Evolutionary conservation across 2,888 invertebrate genomes (phyloP), one percentile per base, ranked within the genome.

Genomic region (Halictus ligatus): DNA sequence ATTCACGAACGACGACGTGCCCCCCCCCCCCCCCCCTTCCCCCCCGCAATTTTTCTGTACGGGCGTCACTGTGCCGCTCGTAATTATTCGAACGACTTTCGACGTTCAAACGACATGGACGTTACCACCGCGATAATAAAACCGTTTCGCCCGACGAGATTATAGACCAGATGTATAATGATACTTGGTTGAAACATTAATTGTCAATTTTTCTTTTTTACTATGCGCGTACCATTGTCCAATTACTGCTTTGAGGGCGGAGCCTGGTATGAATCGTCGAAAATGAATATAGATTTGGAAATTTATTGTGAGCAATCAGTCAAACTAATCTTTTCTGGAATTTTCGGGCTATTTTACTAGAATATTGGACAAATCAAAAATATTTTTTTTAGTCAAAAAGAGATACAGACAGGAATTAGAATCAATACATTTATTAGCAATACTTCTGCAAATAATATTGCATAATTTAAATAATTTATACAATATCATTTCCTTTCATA

Each of bases 41-140:
- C 50, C 25, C 29, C 13, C 64, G 64, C 64, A 29, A 64, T 64
- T 64, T 64, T 64, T 64, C 29, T 64, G 7, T 64, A 29, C 25
- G 29, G 7, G 15, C 29, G 64, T 29, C 64, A 29, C 29, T 8
- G 64, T 29, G 29, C 64, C 1, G 64, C 64, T 18, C 64, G 64
- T 64, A 64, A 35, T 64, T 35, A 64, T 15, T 13, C 64, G 64
- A 64, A 64, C 64, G 64, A 64, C 64, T 64, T 64, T 64, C 64
- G 29, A 25, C 29, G 29, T 12, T 58, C n/a, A 58, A 35, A 73
- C 25, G 58, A 58, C 58, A n/a, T n/a, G n/a, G 7, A 64, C 8
- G 64, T 64, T 18, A 64, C 18, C 58, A 3, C 64, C 29, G 0
- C 64, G 64, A 64, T 29, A 64, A 29, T 64, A 64, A 64, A 64